Base-by-base conservation (phyloP, 2,888 invertebrate genomes). In the Philopedon plagiatum region DNA sequence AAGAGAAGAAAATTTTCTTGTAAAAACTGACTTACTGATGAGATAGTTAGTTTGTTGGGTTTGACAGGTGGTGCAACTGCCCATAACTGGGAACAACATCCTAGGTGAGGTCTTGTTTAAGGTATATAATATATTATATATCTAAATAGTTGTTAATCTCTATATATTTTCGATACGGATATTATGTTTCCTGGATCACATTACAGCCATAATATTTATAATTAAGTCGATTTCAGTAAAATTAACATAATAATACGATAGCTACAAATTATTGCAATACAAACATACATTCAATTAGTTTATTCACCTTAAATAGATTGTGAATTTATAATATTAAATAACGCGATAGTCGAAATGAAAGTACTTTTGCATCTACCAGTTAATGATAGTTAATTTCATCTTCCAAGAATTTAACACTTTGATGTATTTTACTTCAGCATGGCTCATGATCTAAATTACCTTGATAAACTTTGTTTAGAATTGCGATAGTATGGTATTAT, bases 241-340 rank as follows among this genome's bases (percentile, higher is more conserved):
- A 44, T 18, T 8, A 18, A 44, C 5, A 9, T 2, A n/a, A 8
- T 44, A 44, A 19, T 44, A 1, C 5, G 19, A 44, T 19, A 19
- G 18, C 18, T 19, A 44, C 1, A 44, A 44, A 44, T 19, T 19
- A 9, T 44, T 19, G 18, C 44, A 44, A 44, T 5, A 44, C 18
- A 9, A 44, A 9, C 11, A 44, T 18, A 44, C 19, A 3, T 19
- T 18, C 19, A 2, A 19, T 7, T 44, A 19, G 44, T 44, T 44
- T 44, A 18, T 44, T 44, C 18, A 44, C 44, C 44, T 44, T 44
- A 19, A 4, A 19, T 44, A 44, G 19, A 44, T 18, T 44, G 19
- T 44, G 44, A 8, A 44, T 44, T 44, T 44, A 3, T 19, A 44
- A 44, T 44, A 44, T 44, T 44, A 19, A 44, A 41, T 41, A 41